phyloP scores from a whole-genome alignment of 1,140 invertebrate species.

The Drosophila setifemur region DNA sequence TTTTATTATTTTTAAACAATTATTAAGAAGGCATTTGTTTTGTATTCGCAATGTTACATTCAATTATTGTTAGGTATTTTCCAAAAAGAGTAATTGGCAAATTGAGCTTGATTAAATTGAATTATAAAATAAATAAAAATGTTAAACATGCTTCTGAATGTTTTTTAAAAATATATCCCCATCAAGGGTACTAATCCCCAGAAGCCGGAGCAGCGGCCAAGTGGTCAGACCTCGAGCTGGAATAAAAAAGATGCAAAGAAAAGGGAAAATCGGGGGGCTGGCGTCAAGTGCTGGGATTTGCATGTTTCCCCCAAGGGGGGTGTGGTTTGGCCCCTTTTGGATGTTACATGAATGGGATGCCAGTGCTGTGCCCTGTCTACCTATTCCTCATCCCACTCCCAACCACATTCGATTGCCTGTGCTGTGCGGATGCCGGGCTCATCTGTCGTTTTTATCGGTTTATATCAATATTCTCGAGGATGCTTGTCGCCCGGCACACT shows the following conservation, averaged over 20 bases:
- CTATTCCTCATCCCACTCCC: not conserved
- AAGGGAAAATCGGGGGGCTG: constrained; percentile 40
- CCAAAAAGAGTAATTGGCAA: too few relatives aligned
- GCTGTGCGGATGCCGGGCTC: constrained; percentile 21
- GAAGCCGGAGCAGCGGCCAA: constrained; percentile 42
- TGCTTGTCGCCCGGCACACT: constrained; percentile 46
- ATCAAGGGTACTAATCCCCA: not conserved
- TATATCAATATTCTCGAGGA: constrained; percentile 58
- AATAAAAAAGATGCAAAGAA: constrained; percentile 34
- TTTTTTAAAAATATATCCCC: not conserved
- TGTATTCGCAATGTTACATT: too few relatives aligned
- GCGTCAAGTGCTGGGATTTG: constrained; percentile 69
- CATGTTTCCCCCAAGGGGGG: constrained; percentile 27
- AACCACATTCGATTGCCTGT: constrained; percentile 9
- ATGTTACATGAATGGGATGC: constrained; percentile 42
- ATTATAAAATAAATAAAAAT: too few relatives aligned
- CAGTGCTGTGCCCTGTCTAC: not conserved
- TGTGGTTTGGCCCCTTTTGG: too few relatives aligned
- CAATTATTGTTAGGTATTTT: too few relatives aligned
- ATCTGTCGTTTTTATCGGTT: constrained; percentile 67
- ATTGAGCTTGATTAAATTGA: too few relatives aligned
- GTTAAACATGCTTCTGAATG: not conserved
- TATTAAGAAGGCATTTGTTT: too few relatives aligned
- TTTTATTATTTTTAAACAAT: too few relatives aligned
- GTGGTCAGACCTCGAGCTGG: constrained; percentile 47